These are phyloP conservation scores for Myotis myotis DNA, from an alignment of 2,797 vertebrate species.

Conservation along the genomic window DNA sequence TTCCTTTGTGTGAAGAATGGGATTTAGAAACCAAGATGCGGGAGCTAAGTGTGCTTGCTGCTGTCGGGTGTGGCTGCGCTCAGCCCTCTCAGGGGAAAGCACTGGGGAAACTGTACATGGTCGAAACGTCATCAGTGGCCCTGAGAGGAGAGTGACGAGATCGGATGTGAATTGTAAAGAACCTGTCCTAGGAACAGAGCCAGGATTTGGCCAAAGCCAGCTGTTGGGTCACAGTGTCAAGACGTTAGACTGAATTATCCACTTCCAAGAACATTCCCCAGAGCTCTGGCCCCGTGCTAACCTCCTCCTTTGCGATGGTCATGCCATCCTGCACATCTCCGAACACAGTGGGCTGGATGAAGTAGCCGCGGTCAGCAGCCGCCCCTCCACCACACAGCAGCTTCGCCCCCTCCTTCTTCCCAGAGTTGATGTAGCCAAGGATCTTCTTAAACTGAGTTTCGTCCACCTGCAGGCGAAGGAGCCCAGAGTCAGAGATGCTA, in stretches of 20 bases:
- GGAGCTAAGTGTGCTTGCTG: neutral
- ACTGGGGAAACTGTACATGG: neutral
- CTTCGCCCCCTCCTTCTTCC: slow-evolving; percentile 94
- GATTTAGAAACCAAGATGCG: neutral
- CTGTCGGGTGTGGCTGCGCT: neutral
- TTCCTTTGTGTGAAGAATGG: neutral
- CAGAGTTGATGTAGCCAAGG: slow-evolving; percentile 92
- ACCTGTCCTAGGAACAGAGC: neutral
- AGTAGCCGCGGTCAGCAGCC: slow-evolving; percentile 93
- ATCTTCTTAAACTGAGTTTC: slow-evolving; percentile 96
- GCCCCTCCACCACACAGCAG: slow-evolving; percentile 93
- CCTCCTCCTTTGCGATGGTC: slow-evolving; percentile 97
- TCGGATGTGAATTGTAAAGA: neutral
- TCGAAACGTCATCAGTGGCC: neutral
- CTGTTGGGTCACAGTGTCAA: neutral
- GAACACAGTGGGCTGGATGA: slow-evolving; percentile 97
- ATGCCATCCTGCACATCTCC: slow-evolving; percentile 95
- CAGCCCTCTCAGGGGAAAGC: too few species aligned
- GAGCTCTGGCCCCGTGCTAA: slow-evolving; percentile 64
- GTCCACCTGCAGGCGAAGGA: slow-evolving; percentile 87
- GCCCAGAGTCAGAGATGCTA: neutral
- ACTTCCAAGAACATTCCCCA: neutral
- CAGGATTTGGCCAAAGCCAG: neutral
- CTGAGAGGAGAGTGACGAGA: neutral
- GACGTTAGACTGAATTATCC: neutral